These are phyloP conservation scores for Encarsia formosa DNA, from an alignment of 2,888 invertebrate genomes.

Conservation along the genomic window DNA sequence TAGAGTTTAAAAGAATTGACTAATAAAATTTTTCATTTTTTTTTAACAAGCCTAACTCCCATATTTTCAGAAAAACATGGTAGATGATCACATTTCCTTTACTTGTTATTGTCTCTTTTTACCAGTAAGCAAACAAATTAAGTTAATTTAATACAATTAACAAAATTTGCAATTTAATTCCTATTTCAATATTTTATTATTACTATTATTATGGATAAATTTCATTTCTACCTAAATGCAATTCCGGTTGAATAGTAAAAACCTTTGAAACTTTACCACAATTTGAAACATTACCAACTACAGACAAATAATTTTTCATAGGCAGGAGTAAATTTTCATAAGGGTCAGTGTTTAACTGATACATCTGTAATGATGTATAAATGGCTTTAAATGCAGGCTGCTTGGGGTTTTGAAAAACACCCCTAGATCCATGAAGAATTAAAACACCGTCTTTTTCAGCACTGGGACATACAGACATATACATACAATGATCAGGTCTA, in stretches of 20 bases:
- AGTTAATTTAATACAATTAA: too few relatives aligned
- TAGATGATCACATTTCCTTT: too few relatives aligned
- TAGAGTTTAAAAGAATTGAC: too few relatives aligned
- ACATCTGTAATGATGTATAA: constrained; percentile 64
- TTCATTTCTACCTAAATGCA: constrained; percentile 33
- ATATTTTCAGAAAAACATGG: too few relatives aligned
- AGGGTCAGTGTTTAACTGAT: constrained; percentile 65
- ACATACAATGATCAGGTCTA: constrained; percentile 95
- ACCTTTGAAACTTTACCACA: constrained; percentile 62
- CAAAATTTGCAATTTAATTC: too few relatives aligned
- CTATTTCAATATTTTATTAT: too few relatives aligned
- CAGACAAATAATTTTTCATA: constrained; percentile 56
- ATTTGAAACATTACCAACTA: constrained; percentile 38
- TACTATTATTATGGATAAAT: too few relatives aligned
- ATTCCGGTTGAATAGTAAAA: constrained; percentile 50
- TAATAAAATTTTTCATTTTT: too few relatives aligned
- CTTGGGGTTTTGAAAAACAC: constrained; percentile 79
- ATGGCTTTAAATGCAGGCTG: constrained; percentile 79
- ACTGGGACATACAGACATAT: constrained; percentile 77
- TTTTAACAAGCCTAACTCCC: too few relatives aligned
- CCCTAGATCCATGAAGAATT: constrained; percentile 83
- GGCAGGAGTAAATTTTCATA: constrained; percentile 60
- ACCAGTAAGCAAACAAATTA: too few relatives aligned
- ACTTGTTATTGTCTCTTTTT: too few relatives aligned
- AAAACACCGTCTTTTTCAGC: constrained; percentile 72